phyloP scores from a whole-genome alignment of 2,113 vertebrate genomes.

The Pomatorhinus ruficollis region DNA sequence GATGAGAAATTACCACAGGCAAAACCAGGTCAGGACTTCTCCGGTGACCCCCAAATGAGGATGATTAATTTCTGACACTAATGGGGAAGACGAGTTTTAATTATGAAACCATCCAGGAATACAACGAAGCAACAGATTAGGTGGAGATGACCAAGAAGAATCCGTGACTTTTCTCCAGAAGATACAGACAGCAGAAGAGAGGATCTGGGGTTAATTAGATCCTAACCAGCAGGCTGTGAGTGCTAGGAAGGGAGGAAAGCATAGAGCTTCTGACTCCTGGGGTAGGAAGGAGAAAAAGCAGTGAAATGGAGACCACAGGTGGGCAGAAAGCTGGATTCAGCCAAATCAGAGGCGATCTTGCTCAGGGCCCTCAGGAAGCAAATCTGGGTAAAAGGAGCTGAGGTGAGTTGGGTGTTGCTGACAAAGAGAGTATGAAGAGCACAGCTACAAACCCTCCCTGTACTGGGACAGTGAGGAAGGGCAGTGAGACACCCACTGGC shows the following conservation, averaged over 20 bases:
- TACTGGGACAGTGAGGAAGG: not conserved
- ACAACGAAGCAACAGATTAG: not conserved
- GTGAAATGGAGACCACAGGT: not conserved
- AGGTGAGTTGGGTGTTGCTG: not conserved
- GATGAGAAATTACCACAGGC: not conserved
- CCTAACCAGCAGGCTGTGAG: not conserved
- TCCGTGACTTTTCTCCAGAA: not conserved
- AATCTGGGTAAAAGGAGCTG: not conserved
- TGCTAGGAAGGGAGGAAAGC: not conserved
- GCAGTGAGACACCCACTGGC: not conserved
- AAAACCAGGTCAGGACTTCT: not conserved
- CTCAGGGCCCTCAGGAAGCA: not conserved
- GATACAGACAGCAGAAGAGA: not conserved
- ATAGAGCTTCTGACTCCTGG: not conserved
- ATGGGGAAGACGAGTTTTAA: not conserved
- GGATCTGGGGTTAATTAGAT: not conserved
- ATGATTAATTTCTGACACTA: not conserved
- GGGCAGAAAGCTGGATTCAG: not conserved
- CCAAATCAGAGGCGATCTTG: fast-evolving
- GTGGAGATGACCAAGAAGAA: not conserved
- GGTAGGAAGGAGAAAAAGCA: not conserved
- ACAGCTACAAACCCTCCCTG: not conserved
- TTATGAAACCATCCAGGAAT: not conserved
- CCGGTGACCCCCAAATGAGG: not conserved
- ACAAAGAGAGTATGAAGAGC: not conserved